phyloP scores from a whole-genome alignment of 2,113 vertebrate genomes.

The Lichenostomus cassidix region DNA sequence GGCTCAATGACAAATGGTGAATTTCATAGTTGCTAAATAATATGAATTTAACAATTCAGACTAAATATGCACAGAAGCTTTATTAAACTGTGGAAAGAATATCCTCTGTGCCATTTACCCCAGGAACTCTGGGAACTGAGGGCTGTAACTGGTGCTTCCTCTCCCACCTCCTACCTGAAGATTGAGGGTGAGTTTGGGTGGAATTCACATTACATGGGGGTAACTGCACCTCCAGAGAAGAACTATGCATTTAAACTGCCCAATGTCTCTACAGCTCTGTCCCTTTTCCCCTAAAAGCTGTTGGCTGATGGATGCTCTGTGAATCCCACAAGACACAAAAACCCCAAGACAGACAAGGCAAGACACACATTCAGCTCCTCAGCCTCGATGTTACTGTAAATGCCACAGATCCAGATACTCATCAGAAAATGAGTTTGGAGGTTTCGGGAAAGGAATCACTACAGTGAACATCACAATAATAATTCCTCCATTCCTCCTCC shows the following conservation, averaged over 20 bases:
- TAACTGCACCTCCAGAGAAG: neutral
- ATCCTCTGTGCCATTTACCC: neutral
- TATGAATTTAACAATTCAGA: neutral
- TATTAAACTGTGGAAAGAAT: neutral
- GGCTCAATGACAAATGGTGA: neutral
- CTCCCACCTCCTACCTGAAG: neutral
- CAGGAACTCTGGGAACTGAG: neutral
- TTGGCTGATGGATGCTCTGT: neutral
- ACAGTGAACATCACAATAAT: neutral
- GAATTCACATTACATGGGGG: neutral
- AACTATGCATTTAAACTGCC: neutral
- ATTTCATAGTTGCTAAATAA: neutral
- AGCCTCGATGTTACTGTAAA: neutral
- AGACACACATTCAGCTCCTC: neutral
- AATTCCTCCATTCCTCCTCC: neutral
- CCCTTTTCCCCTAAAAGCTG: neutral
- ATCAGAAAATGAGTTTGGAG: neutral
- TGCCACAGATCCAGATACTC: neutral
- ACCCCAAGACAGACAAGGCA: neutral
- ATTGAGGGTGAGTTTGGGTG: neutral
- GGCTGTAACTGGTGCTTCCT: too few species aligned
- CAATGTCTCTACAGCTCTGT: fast-evolving
- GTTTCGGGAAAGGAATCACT: neutral
- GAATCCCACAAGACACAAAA: neutral
- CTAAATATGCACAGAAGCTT: neutral